Base-by-base conservation (phyloP, 1,140 invertebrate species). In the Ditylenchus dipsaci region DNA sequence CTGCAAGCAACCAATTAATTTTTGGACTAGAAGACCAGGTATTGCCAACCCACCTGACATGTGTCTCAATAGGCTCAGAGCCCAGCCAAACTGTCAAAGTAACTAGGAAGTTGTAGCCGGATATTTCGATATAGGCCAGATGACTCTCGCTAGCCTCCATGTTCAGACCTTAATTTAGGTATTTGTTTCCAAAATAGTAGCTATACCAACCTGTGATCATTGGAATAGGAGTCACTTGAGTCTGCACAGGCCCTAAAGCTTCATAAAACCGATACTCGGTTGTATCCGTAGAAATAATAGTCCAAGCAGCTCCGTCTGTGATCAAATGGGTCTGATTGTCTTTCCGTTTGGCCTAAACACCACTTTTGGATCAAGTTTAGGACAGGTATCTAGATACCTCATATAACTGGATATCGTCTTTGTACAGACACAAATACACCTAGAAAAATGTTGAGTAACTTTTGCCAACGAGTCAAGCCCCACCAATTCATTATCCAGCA, bases 281-380 rank as follows among this genome's bases (percentile, higher is more conserved):
- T 84, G 97, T 97, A 84, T 98, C 95, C 1, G 95, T 98, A 47
- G 93, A 96, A 76, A 99, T 99, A 80, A 99, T 99, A 13, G 96
- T 99, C 96, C 96, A 99, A 68, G 94, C 97, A 13, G 96, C 96
- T 29, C 95, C 95, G 84, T 99, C 96, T 84, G 96, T 98, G 67
- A 99, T 97, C 91, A 97, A 96, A 82, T 98, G 95, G 80, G 59
- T 33, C 95, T 95, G 84, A 94, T 95, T 0, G 91, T 97, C 94
- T 84, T 97, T 95, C 0, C 93, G 92, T 0, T 93, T 96, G 0
- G 95, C 95, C 87, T 89, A 74, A 11, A 77, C 78, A 69, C 23
- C 33, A n/a, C n/a, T 59, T 59, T 26, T 59, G 57, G 23, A 59
- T 59, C 11, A 59, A 13, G 43, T 13, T 13, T 59, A 26, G 57